Percentiles rank a stretch among this genome's conserved stretches.
These are phyloP conservation scores for Zosterops hypoxanthus DNA, from an alignment of 2,113 vertebrate species.

Conservation along the genomic window DNA sequence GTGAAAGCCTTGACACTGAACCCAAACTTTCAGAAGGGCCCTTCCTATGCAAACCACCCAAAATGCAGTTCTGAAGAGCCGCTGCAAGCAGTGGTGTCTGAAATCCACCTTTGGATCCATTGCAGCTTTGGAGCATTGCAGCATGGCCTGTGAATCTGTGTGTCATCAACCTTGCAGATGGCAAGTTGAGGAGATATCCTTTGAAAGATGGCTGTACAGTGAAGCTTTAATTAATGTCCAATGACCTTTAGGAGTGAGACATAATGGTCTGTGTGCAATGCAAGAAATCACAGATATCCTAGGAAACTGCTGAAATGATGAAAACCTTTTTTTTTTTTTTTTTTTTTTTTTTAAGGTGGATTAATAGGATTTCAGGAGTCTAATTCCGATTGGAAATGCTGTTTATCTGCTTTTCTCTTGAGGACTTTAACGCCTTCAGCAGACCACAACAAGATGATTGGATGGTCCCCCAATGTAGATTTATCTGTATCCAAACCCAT, in stretches of 20 bases:
- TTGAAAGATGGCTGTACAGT: neutral
- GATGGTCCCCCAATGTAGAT: neutral
- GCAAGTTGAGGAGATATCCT: neutral
- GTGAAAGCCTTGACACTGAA: neutral
- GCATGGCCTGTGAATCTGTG: neutral
- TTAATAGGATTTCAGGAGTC: neutral
- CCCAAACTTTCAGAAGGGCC: neutral
- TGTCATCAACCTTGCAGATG: neutral
- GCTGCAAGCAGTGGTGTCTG: neutral
- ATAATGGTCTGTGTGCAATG: neutral
- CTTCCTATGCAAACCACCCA: neutral
- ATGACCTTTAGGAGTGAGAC: neutral
- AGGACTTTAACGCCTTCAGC: neutral
- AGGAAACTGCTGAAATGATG: neutral
- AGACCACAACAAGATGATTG: neutral
- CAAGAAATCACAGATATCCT: neutral
- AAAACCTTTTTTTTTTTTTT: neutral
- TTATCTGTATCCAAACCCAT: neutral
- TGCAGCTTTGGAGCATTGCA: neutral
- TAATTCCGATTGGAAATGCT: neutral
- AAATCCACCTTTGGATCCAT: neutral
- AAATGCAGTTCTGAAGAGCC: neutral
- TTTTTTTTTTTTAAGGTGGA: neutral
- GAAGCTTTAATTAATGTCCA: neutral
- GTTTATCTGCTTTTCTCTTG: neutral